Percentiles rank a stretch among this genome's conserved stretches.
phyloP scores from a whole-genome alignment of 2,888 invertebrate genomes.

The Lasioglossum oenotherae region DNA sequence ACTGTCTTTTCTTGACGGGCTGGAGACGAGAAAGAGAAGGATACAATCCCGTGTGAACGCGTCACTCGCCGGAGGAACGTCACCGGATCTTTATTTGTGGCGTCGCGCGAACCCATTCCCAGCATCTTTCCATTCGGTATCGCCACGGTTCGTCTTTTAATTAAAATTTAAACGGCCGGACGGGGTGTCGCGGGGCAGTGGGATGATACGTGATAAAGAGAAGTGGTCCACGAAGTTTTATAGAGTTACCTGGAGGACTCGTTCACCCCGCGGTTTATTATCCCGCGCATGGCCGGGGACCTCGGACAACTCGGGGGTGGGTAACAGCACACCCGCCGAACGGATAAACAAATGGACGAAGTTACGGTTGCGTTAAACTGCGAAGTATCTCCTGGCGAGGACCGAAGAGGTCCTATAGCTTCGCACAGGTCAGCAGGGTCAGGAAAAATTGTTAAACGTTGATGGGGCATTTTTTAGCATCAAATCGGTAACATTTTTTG shows the following conservation, averaged over 20 bases:
- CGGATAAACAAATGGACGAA: constrained; percentile 72
- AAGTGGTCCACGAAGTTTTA: constrained; percentile 41
- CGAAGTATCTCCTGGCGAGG: constrained; percentile 73
- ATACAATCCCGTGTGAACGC: constrained; percentile 44
- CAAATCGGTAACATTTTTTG: not conserved
- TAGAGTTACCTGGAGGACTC: constrained; percentile 37
- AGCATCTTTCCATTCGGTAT: not conserved
- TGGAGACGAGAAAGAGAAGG: constrained; percentile 21
- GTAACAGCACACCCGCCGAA: constrained; percentile 64
- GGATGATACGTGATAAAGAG: constrained; percentile 20
- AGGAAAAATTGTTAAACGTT: not conserved
- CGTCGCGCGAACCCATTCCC: not conserved
- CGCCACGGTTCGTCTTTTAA: constrained; percentile 28
- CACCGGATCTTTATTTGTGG: constrained; percentile 29
- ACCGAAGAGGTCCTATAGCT: constrained; percentile 21
- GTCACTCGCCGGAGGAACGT: constrained; percentile 17
- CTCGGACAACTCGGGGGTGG: constrained; percentile 32
- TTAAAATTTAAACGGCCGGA: constrained; percentile 39
- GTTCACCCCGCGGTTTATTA: constrained; percentile 36
- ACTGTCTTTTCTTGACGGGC: constrained; percentile 26
- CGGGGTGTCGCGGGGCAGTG: not conserved
- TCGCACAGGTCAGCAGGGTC: not conserved
- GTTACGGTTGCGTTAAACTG: constrained; percentile 75
- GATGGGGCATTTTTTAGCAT: too few relatives aligned
- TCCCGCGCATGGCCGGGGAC: constrained; percentile 23